These are phyloP conservation scores for Blastobasis adustella DNA, from an alignment of 2,888 invertebrate species.

Conservation along the genomic window DNA sequence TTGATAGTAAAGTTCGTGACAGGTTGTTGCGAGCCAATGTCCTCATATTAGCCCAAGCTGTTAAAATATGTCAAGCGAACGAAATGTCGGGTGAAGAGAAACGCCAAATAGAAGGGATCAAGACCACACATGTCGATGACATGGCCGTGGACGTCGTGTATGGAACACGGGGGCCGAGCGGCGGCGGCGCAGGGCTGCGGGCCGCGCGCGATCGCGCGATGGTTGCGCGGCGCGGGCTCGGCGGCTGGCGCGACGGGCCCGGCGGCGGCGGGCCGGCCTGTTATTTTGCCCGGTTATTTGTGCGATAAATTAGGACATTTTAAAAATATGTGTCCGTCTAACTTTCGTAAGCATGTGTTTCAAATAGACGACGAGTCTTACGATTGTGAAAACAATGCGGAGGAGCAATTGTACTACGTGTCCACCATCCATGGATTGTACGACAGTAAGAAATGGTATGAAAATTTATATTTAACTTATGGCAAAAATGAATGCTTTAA, in stretches of 20 bases:
- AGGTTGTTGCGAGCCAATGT: no score
- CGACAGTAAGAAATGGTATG: slow-evolving; percentile 3
- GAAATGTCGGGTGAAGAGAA: slow-evolving; percentile 8
- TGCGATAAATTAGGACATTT: slow-evolving; percentile 1
- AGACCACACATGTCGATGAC: neutral
- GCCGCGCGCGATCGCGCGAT: neutral
- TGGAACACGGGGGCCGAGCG: no score
- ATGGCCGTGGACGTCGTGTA: neutral
- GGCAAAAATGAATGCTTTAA: neutral
- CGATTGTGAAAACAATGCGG: neutral
- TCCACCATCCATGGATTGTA: neutral
- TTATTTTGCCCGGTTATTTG: neutral
- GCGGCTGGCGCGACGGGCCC: neutral
- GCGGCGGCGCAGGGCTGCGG: neutral
- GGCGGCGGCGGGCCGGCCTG: neutral
- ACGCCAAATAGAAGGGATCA: slow-evolving; percentile 1
- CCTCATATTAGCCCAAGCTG: slow-evolving; percentile 8
- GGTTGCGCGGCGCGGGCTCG: neutral
- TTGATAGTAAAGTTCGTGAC: no score
- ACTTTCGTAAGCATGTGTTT: neutral
- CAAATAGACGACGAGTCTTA: neutral
- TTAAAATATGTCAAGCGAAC: slow-evolving; percentile 12
- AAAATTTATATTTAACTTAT: neutral
- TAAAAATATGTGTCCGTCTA: slow-evolving; percentile 1
- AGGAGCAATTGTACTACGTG: slow-evolving; percentile 1